Conservation (phyloP, 1,140 invertebrate species). For the Ips nitidus region DNA sequence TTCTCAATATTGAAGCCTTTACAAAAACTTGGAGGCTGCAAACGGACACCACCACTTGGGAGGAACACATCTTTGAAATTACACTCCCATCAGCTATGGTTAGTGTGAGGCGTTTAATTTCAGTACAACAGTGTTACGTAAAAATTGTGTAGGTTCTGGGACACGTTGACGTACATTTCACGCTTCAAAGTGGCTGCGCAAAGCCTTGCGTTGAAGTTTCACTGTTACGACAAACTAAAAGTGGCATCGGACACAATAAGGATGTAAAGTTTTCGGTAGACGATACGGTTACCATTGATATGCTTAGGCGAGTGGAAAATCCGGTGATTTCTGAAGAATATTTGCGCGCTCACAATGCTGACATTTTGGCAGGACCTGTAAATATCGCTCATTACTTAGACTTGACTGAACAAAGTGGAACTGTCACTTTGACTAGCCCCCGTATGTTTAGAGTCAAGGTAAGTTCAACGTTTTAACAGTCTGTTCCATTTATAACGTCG, state of each 20-base stretch:
- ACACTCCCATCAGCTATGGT: slow-evolving; percentile 74
- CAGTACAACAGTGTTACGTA: not conserved
- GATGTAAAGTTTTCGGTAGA: slow-evolving; percentile 51
- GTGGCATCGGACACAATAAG: slow-evolving; percentile 59
- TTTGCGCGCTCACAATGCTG: slow-evolving; percentile 81
- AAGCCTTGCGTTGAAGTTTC: slow-evolving; percentile 76
- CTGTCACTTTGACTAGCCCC: slow-evolving; percentile 83
- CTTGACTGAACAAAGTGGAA: slow-evolving; percentile 77
- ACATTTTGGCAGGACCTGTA: slow-evolving; percentile 86
- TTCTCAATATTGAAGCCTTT: slow-evolving; percentile 65
- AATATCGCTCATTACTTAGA: slow-evolving; percentile 79
- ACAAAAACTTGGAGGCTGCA: slow-evolving; percentile 85
- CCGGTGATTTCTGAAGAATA: slow-evolving; percentile 79
- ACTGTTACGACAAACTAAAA: slow-evolving; percentile 74
- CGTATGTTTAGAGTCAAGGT: slow-evolving; percentile 77
- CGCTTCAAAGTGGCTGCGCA: slow-evolving; percentile 67
- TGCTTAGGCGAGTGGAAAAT: slow-evolving; percentile 65
- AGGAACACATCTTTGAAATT: slow-evolving; percentile 89
- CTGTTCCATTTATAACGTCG: not conserved
- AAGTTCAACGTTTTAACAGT: slow-evolving; percentile 3
- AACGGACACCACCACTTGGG: slow-evolving; percentile 82
- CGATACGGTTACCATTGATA: slow-evolving; percentile 48
- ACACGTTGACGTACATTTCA: slow-evolving; percentile 86
- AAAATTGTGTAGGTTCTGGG: slow-evolving; percentile 52
- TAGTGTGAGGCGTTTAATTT: not conserved